These are phyloP conservation scores for Criorhina ranunculi DNA, from an alignment of 2,888 invertebrate species.

Conservation along the genomic window DNA sequence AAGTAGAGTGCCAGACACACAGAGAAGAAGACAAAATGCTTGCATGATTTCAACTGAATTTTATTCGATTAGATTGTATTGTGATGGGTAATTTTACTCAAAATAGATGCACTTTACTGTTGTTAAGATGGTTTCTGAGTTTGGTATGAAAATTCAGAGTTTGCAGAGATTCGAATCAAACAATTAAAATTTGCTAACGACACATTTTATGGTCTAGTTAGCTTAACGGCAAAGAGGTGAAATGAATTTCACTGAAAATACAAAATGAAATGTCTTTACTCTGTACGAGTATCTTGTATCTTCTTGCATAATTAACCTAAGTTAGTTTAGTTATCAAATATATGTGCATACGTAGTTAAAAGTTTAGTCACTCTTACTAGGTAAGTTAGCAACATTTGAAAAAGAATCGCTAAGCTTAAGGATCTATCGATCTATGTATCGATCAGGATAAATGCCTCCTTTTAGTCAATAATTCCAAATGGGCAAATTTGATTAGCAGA, in stretches of 20 bases:
- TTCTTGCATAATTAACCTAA: slow-evolving; percentile 15
- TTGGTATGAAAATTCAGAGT: neutral
- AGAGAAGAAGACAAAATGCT: slow-evolving; percentile 35
- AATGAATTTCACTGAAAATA: slow-evolving; percentile 36
- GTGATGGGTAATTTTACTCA: slow-evolving; percentile 15
- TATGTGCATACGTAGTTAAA: too few species aligned
- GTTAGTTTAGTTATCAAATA: too few species aligned
- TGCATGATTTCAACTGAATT: slow-evolving; percentile 57
- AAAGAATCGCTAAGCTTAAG: too few species aligned
- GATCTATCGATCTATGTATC: too few species aligned
- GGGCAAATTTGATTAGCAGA: too few species aligned
- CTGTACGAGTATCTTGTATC: too few species aligned
- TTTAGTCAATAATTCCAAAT: too few species aligned
- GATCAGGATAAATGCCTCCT: too few species aligned
- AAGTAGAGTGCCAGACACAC: slow-evolving; percentile 27
- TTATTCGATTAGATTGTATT: slow-evolving; percentile 38
- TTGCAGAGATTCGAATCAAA: slow-evolving; percentile 9
- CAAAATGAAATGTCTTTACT: neutral
- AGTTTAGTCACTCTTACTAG: too few species aligned
- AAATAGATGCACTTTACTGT: slow-evolving; percentile 34
- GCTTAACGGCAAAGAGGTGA: neutral
- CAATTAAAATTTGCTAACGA: slow-evolving; percentile 51
- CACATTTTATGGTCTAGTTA: slow-evolving; percentile 68
- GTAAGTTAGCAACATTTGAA: too few species aligned
- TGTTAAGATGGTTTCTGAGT: slow-evolving; percentile 13